phyloP scores from a whole-genome alignment of 2,797 vertebrate genomes.

The Sebastes itinus region DNA sequence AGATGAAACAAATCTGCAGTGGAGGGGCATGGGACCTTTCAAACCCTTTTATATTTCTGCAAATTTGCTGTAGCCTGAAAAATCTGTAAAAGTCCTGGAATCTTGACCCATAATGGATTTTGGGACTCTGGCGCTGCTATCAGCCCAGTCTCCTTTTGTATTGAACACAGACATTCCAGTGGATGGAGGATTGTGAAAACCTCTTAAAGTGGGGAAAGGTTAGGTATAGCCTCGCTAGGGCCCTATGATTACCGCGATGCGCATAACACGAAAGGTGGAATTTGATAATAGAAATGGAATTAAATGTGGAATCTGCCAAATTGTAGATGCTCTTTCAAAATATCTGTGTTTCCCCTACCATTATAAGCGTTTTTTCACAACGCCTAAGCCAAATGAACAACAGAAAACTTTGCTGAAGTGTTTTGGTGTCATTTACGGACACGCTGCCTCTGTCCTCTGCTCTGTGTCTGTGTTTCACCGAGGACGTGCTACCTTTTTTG shows the following conservation, averaged over 20 bases:
- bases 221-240: too few species aligned
- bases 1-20: neutral
- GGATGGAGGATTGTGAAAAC: neutral
- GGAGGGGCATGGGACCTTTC: neutral
- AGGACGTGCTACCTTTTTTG: too few species aligned
- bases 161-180: neutral
- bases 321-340: accelerated
- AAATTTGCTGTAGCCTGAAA: neutral
- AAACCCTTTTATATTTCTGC: neutral
- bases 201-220: neutral
- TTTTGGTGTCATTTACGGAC: too few species aligned
- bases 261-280: too few species aligned
- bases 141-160: neutral
- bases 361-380: too few species aligned
- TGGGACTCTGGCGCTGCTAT: neutral
- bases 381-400: too few species aligned
- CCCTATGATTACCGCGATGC: too few species aligned
- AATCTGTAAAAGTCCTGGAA: neutral
- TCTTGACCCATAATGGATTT: neutral
- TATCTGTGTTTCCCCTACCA: too few species aligned
- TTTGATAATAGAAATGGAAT: too few species aligned
- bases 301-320: too few species aligned
- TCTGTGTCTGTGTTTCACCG: too few species aligned
- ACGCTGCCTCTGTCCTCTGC: too few species aligned
- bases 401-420: accelerated